Base-by-base conservation (phyloP, 2,797 vertebrate species). In the Cryptoblepharus egeriae region DNA sequence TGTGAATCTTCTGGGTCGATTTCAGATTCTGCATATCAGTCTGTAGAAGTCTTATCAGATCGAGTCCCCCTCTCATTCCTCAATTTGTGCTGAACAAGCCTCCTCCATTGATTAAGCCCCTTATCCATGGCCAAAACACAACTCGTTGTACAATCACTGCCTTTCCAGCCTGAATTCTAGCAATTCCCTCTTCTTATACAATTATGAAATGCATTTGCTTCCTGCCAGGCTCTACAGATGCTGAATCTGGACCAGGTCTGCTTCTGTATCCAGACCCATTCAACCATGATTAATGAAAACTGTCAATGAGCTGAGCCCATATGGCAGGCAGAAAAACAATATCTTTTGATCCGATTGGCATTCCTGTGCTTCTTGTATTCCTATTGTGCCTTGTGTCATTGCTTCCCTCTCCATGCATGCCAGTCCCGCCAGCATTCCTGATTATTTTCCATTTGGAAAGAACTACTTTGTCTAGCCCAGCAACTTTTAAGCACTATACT, bases 21-120 rank as follows among this genome's bases (percentile, higher is more conserved):
- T 82, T 2, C 10, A 87, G 30, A 49, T 35, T 61, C 7, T 77
- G 55, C 64, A 80, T 81, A 75, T 35, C 42, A 89, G 0, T 45
- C 79, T 45, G 70, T 63, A 85, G 39, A 49, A 81, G 79, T 77
- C 65, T 13, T 81, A 67, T 37, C 18, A 64, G 28, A 20, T 22
- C 61, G 8, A 60, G 37, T 18, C n/a, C 5, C 11, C 1, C 1
- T 10, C 20, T 24, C 20, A 20, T 52, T 13, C 26, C 42, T 45
- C 18, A 45, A 37, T 61, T 60, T 82, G 37, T 61, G 57, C 32
- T 82, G 39, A 30, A 24, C 75, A 75, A 42, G 49, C 52, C 13
- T 70, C 60, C 58, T 82, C 28, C 65, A n/a, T 76, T 28, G 37
- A 8, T 69, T 26, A 6, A 35, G n/a, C 7, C 10, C 28, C 52